These are phyloP conservation scores for Drosophila eohydei DNA, from an alignment of 2,888 invertebrate genomes.

Conservation along the genomic window DNA sequence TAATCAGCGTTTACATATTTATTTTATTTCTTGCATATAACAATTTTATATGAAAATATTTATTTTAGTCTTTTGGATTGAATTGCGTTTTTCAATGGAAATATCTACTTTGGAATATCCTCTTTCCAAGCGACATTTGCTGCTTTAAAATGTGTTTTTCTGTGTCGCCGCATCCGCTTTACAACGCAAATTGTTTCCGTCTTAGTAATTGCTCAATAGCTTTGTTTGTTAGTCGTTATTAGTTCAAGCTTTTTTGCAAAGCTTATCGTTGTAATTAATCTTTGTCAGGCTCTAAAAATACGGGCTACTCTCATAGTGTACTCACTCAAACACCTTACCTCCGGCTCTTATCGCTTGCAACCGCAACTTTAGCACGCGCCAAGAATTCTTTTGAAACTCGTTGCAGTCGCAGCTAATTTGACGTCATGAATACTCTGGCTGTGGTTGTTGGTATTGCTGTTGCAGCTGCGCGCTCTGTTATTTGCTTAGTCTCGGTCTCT, in stretches of 20 bases:
- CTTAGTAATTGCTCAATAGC: constrained; percentile 57
- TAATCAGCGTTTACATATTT: background rate
- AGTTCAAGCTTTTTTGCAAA: constrained; percentile 35
- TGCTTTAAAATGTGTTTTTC: constrained; percentile 8
- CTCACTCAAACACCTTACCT: constrained; percentile 1
- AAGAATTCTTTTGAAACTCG: constrained; percentile 35
- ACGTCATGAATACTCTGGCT: constrained; percentile 12
- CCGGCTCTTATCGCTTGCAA: constrained; percentile 15
- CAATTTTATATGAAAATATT: too few species aligned
- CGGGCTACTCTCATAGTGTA: background rate
- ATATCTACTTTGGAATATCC: background rate
- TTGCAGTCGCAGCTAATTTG: constrained; percentile 14
- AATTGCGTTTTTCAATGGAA: too few species aligned
- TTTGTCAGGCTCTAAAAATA: constrained; percentile 51
- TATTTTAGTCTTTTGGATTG: too few species aligned
- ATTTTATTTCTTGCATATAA: too few species aligned
- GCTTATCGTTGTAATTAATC: constrained; percentile 24
- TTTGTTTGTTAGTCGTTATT: constrained; percentile 23
- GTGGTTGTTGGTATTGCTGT: constrained; percentile 12
- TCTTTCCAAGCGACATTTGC: constrained; percentile 8
- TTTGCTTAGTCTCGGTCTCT: background rate
- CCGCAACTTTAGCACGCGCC: constrained; percentile 50
- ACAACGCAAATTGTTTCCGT: constrained; percentile 67
- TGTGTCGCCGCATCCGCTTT: constrained; percentile 53
- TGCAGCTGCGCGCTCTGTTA: constrained; percentile 46